Base-by-base conservation (phyloP, 2,113 vertebrate genomes). In the Pteropus alecto region DNA sequence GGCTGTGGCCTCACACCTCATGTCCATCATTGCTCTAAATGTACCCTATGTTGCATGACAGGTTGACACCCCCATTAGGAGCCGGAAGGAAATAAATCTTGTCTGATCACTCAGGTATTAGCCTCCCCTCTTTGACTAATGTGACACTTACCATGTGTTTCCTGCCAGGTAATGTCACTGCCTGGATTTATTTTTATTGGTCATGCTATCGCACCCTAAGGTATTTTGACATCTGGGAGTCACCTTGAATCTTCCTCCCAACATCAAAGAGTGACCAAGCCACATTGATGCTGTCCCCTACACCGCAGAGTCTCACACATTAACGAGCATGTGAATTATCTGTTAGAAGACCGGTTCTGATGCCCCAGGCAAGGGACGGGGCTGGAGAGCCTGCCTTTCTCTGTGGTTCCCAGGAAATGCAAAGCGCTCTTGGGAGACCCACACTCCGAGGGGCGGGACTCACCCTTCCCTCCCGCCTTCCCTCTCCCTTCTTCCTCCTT, bases 71-170 rank as follows among this genome's bases (percentile, higher is more conserved):
- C 63, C 38, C 74, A 19, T 33, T 33, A 58, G 46, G 35, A 68
- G 4, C 33, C 51, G 11, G 18, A 28, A 68, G 65, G 67, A 81
- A 38, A 70, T 10, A 63, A 58, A 35, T 84, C 30, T 76, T 79
- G 60, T 35, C 56, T 58, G 1, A 3, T 41, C 10, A 28, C 8
- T 67, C 54, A 22, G 46, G 24, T 89, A 8, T 60, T 4, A 6
- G 1, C 38, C 35, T 93, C 3, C 26, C 24, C 15, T 63, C 46
- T 67, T 38, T 51, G 43, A 54, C 19, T 46, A 33, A 67, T 11
- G 10, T 0, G 10, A 22, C 26, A 48, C 7, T 51, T 41, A 63
- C 3, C 7, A 0, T 21, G 43, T 38, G 2, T 58, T 90, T 60
- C 46, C 30, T 68, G 74, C 77, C 67, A 30, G 30, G 11, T 8